Conservation (phyloP, 2,797 vertebrate genomes). For the Fundulus diaphanus region DNA sequence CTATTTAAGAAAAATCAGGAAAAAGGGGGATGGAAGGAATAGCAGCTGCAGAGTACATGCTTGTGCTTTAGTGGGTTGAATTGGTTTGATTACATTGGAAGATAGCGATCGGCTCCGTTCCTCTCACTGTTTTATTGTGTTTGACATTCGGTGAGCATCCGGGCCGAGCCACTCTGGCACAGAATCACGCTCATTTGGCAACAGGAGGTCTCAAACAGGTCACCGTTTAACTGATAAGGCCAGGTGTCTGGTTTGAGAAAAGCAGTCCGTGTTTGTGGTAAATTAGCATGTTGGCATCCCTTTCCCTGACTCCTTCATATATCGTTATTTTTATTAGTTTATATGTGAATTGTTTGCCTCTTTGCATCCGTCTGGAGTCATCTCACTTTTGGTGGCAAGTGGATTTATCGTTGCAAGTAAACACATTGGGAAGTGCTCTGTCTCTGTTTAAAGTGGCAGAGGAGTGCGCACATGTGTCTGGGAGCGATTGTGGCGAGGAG, state of each 20-base stretch:
- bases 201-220: conserved; percentile 16
- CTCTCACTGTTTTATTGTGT: conserved; percentile 69
- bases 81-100: conserved; percentile 75
- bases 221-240: neutral
- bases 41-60: conserved; percentile 48
- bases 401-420: conserved; percentile 68
- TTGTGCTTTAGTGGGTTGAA: conserved; percentile 63
- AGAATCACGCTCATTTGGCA: conserved; percentile 18
- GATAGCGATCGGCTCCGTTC: conserved; percentile 74
- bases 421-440: conserved; percentile 80
- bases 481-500: conserved; percentile 37
- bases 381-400: conserved; percentile 52
- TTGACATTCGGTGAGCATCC: conserved; percentile 75
- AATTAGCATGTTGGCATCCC: neutral
- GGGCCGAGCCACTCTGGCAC: conserved; percentile 59
- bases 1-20: conserved; percentile 1
- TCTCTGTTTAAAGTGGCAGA: conserved; percentile 77
- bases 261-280: conserved; percentile 36
- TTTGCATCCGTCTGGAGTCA: conserved; percentile 29
- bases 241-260: neutral
- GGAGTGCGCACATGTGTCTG: conserved; percentile 45
- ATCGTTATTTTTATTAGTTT: neutral
- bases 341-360: neutral
- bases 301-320: neutral
- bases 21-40: conserved; percentile 4